Evolutionary conservation across 2,888 invertebrate genomes (phyloP), one percentile per base, ranked within the genome.

Genomic region (Andricus quercusramuli): DNA sequence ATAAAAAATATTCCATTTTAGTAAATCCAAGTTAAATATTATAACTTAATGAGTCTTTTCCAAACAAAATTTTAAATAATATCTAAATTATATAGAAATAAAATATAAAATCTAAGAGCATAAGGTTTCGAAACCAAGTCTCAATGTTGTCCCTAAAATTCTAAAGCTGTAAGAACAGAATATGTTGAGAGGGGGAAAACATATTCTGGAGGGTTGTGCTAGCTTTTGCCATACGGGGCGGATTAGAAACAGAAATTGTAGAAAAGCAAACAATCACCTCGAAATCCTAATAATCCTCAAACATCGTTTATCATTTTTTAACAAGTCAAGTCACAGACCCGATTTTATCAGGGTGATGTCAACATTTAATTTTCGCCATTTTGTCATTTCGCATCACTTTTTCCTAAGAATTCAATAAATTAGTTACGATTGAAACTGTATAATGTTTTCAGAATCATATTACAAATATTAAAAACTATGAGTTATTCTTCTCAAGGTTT

Each of bases 261-360:
- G 41, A 82, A 81, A 84, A 81, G 79, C 80, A 82, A 56, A 81
- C 67, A 81, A 81, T 80, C 81, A 81, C 51, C 51, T 20, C 22
- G 29, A 56, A 51, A 56, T 74, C 74, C 86, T 86, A 86, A 85
- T 91, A 91, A 91, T 91, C 91, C 91, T 87, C 89, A 91, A 91
- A 91, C 87, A 88, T 90, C 91, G 86, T 91, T 91, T 90, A 90
- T 91, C 91, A 91, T 91, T 87, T 77, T 62, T 77, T 77, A 77
- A 56, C 56, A 74, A 25, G 56, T 32, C 32, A 51, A 70, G 22
- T 22, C n/a, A 11, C 22, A 11, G 59, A 11, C 22, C 29, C 15
- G 6, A 64, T 29, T 64, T 17, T 17, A 29, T 64, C 59, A 59
- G 11, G 22, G 59, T 11, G 22, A 59, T 22, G n/a, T n/a, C 17